Evolutionary conservation across 2,888 invertebrate genomes (phyloP).

Genomic region (Dasysyrphus tricinctus): DNA sequence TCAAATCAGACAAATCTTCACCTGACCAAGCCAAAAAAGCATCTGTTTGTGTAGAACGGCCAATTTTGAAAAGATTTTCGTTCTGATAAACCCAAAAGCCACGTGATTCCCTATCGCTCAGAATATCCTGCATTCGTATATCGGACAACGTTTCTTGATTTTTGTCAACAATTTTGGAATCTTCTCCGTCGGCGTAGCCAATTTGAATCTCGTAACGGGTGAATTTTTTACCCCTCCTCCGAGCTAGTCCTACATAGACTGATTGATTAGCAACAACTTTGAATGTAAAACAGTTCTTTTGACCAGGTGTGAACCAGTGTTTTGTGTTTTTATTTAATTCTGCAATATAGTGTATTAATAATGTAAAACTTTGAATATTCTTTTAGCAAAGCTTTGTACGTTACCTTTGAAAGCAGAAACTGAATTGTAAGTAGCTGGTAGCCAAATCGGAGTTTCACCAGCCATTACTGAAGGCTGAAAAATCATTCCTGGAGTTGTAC

Average conservation of each 20-base stretch:
- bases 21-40: constrained; percentile 17
- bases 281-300: constrained; percentile 4
- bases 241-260: neutral
- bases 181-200: neutral
- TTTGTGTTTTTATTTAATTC: neutral
- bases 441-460: neutral
- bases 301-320: neutral
- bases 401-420: neutral
- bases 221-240: neutral
- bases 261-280: neutral
- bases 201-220: neutral
- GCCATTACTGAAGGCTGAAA: neutral
- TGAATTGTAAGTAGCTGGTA: neutral
- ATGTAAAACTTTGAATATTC: neutral
- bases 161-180: neutral
- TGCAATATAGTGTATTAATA: neutral
- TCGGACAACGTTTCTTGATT: neutral
- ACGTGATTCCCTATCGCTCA: neutral
- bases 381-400: neutral
- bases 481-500: constrained; percentile 24
- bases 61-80: neutral
- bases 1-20: neutral
- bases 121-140: constrained; percentile 3
- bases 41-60: constrained; percentile 7
- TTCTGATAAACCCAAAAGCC: constrained; percentile 6